These are phyloP conservation scores for Ramphastos sulfuratus DNA, from an alignment of 2,113 vertebrate species.

Conservation along the genomic window DNA sequence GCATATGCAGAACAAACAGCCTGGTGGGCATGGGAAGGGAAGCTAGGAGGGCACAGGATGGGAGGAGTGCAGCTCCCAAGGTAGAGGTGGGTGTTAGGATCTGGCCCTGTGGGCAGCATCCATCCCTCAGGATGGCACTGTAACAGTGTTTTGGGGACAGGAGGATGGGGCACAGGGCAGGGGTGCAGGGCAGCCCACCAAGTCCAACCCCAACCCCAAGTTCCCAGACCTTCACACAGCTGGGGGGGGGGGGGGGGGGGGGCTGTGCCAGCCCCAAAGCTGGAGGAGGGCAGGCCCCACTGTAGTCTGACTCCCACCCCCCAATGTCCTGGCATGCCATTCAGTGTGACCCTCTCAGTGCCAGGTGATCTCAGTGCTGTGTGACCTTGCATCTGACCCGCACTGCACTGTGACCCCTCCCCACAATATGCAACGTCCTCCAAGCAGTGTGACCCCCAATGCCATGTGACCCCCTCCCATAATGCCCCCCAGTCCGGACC, in stretches of 20 bases:
- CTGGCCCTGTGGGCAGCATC: accelerated
- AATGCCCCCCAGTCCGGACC: neutral
- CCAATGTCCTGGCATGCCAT: neutral
- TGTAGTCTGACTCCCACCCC: neutral
- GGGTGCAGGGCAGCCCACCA: neutral
- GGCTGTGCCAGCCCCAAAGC: neutral
- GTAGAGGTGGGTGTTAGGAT: neutral
- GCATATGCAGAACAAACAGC: neutral
- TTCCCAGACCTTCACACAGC: neutral
- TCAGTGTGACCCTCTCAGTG: too few species aligned
- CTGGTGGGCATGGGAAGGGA: neutral
- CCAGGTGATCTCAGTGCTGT: neutral
- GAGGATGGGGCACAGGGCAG: neutral
- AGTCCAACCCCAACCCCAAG: neutral
- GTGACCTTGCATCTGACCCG: neutral
- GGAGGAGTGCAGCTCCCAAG: neutral
- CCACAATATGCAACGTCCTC: neutral
- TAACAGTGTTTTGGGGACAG: accelerated
- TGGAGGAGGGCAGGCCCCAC: neutral
- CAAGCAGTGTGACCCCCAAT: neutral
- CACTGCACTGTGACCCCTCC: neutral
- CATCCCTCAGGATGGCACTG: accelerated
- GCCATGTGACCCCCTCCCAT: neutral
- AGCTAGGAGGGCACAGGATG: accelerated
- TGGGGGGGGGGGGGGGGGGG: neutral